Percentiles rank a stretch among this genome's conserved stretches.
These are phyloP conservation scores for Protobothrops mucrosquamatus DNA, from an alignment of 2,113 vertebrate species.

Conservation along the genomic window DNA sequence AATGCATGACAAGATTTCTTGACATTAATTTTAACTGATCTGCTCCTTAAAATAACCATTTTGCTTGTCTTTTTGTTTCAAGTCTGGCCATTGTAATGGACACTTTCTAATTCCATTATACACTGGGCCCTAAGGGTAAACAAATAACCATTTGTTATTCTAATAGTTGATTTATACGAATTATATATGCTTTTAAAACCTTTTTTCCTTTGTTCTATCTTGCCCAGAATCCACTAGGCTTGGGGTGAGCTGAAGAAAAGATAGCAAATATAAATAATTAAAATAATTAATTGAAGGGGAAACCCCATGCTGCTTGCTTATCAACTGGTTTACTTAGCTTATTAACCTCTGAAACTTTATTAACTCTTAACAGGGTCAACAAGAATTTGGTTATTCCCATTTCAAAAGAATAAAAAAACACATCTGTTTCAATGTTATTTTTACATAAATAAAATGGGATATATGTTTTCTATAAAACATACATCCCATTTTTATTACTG, in stretches of 20 bases:
- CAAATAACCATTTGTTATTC: neutral
- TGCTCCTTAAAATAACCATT: no score
- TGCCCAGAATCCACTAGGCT: neutral
- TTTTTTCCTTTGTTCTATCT: neutral
- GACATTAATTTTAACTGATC: no score
- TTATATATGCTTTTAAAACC: neutral
- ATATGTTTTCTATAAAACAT: neutral
- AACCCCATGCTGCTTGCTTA: neutral
- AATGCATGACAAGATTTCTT: neutral
- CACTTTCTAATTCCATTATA: neutral
- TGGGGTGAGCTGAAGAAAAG: neutral
- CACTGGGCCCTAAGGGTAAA: no score
- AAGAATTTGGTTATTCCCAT: neutral
- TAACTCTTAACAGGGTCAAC: neutral
- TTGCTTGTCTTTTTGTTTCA: neutral
- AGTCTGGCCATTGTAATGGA: neutral
- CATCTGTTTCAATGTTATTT: conserved; percentile 10
- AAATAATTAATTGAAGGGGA: neutral
- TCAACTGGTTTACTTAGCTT: conserved; percentile 22
- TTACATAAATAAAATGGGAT: conserved; percentile 3
- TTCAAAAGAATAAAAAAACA: conserved; percentile 16
- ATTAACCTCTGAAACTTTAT: neutral
- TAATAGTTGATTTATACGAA: no score
- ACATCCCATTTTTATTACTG: neutral
- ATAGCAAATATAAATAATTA: neutral